These are phyloP conservation scores for Hipposideros larvatus DNA, from an alignment of 2,797 vertebrate species.

Conservation along the genomic window DNA sequence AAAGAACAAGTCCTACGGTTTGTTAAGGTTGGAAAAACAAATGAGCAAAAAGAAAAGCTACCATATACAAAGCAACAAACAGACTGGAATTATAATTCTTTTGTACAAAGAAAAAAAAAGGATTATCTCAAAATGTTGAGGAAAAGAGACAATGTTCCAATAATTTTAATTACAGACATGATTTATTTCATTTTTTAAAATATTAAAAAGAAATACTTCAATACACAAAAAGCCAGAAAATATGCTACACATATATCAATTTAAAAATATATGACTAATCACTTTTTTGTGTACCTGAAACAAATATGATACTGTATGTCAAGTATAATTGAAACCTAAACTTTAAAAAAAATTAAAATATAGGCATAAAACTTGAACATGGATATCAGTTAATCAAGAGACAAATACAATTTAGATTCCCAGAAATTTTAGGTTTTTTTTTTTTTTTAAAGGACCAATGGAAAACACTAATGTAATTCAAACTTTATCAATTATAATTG, in stretches of 20 bases:
- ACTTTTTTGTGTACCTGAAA: not conserved
- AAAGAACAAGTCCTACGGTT: not conserved
- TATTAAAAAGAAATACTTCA: not conserved
- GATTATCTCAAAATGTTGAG: not conserved
- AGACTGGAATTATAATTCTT: not conserved
- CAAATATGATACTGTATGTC: not conserved
- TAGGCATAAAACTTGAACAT: not conserved
- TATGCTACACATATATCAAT: not conserved
- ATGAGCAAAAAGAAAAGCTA: not conserved
- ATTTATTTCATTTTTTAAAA: not conserved
- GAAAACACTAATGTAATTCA: not conserved
- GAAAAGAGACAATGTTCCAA: not conserved
- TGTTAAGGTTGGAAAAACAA: not conserved
- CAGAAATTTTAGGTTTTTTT: not conserved
- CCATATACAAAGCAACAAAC: not conserved
- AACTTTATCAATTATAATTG: not conserved
- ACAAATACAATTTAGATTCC: not conserved
- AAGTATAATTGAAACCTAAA: not conserved
- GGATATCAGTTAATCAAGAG: not conserved
- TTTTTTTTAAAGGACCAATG: not conserved
- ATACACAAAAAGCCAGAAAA: not conserved
- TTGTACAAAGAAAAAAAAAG: not conserved
- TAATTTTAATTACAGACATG: not conserved
- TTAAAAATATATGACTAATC: not conserved
- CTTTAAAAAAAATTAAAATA: not conserved